Evolutionary conservation across 2,888 invertebrate genomes (phyloP), one percentile per base, ranked within the genome.

Genomic region (Cremastinae sp.): DNA sequence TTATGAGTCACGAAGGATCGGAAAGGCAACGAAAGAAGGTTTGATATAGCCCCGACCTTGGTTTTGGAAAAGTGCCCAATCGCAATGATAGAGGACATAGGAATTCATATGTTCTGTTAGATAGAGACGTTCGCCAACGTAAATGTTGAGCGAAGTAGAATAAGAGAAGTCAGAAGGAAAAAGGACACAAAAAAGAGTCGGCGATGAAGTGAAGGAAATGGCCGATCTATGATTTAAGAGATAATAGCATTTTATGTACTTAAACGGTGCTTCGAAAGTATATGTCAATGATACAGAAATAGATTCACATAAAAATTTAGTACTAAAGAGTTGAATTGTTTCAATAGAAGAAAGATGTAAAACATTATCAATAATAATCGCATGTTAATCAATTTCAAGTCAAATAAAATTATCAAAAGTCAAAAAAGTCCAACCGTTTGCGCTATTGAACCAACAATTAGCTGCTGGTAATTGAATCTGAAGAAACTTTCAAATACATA

Each of bases 11-110:
- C 39, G 41, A 43, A 41, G 49, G 22, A 56, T 37, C 22, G 20
- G 4, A 10, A 64, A 49, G 41, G 49, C 49, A 69, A 43, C 39
- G 12, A 20, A 53, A 59, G 47, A 28, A 73, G 65, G 64, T 56
- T 53, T 37, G 22, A 70, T 55, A 53, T 49, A 37, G 28, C 56
- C n/a, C 51, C 49, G 56, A 58, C 39, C 71, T 62, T 68, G 14
- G 75, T 55, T 65, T 75, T 75, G 75, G 74, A 56, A 39, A 65
- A 70, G 70, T 56, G 70, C 74, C 28, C 68, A 66, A 65, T 68
- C 47, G 18, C 20, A 35, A 53, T 53, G 62, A 66, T 62, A 51
- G 56, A 65, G 41, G 49, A 55, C 22, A 41, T 41, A 41, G 56
- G 56, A 37, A 39, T 8, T 28, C 43, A 55, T 62, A 47, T 64